Evolutionary conservation across 2,888 invertebrate species (phyloP).

Genomic region (Agrochola circellaris): DNA sequence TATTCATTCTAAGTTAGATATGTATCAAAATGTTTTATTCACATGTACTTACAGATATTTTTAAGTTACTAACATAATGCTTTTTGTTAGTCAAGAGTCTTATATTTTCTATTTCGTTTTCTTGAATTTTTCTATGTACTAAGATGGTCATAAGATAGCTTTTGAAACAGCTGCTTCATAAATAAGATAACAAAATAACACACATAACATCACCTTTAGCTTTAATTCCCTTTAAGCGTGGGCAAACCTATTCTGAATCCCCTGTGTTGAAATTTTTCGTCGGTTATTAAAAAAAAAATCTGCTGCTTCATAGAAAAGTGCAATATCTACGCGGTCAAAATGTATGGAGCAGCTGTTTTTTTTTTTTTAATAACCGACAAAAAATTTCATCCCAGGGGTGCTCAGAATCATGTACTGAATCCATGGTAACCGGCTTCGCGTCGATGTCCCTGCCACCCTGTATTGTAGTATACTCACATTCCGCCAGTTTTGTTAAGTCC

Average conservation of each 20-base stretch:
- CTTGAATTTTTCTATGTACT: background rate
- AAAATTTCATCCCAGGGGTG: too few species aligned
- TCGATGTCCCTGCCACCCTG: too few species aligned
- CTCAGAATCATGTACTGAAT: too few species aligned
- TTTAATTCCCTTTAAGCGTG: background rate
- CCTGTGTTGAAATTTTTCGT: too few species aligned
- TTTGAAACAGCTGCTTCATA: background rate
- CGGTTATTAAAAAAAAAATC: too few species aligned
- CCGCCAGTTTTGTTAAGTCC: background rate
- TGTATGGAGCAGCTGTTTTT: too few species aligned
- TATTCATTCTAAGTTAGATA: slow-evolving; percentile 23
- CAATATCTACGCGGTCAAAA: too few species aligned
- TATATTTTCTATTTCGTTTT: background rate
- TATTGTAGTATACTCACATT: background rate
- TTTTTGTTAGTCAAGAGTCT: background rate
- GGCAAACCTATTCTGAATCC: too few species aligned
- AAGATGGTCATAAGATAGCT: background rate
- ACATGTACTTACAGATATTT: background rate
- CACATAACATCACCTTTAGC: background rate
- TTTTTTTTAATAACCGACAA: too few species aligned
- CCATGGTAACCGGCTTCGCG: too few species aligned
- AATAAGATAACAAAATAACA: slow-evolving; percentile 1
- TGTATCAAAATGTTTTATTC: slow-evolving; percentile 4
- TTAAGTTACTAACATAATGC: background rate
- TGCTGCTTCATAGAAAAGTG: too few species aligned